Evolutionary conservation across 2,888 invertebrate genomes (phyloP).

Genomic region (Orchestes rusci): DNA sequence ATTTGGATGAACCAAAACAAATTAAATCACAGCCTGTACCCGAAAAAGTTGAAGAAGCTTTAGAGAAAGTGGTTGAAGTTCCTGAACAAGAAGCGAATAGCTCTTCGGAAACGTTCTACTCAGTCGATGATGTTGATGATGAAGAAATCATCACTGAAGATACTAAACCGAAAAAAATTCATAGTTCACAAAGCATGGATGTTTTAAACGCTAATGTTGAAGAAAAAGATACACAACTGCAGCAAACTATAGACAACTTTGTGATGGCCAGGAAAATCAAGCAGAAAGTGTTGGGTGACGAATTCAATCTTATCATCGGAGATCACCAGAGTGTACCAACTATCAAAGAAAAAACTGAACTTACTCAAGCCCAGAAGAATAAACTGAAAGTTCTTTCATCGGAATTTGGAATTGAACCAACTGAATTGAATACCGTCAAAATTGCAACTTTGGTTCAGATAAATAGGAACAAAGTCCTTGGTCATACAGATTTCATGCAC

Average conservation of each 20-base stretch:
- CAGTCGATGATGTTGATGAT: slow-evolving; percentile 15
- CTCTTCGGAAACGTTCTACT: slow-evolving; percentile 28
- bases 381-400: slow-evolving; percentile 54
- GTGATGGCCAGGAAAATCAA: slow-evolving; percentile 46
- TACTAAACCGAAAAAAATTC: slow-evolving; percentile 41
- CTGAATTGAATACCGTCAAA: slow-evolving; percentile 16
- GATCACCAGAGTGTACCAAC: slow-evolving; percentile 33
- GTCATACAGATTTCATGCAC: slow-evolving; percentile 28
- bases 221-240: slow-evolving; percentile 15
- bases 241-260: slow-evolving; percentile 40
- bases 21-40: too few species aligned
- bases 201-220: slow-evolving; percentile 50
- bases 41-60: background rate
- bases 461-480: slow-evolving; percentile 37
- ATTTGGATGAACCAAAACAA: slow-evolving; percentile 22
- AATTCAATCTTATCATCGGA: slow-evolving; percentile 38
- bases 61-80: slow-evolving; percentile 4
- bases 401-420: slow-evolving; percentile 50
- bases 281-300: slow-evolving; percentile 44
- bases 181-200: slow-evolving; percentile 50
- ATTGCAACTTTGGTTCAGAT: slow-evolving; percentile 27
- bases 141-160: slow-evolving; percentile 10
- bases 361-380: slow-evolving; percentile 55
- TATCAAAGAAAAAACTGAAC: slow-evolving; percentile 36
- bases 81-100: slow-evolving; percentile 10